Conservation (phyloP, 2,888 invertebrate species). For the Tipula helvola region DNA sequence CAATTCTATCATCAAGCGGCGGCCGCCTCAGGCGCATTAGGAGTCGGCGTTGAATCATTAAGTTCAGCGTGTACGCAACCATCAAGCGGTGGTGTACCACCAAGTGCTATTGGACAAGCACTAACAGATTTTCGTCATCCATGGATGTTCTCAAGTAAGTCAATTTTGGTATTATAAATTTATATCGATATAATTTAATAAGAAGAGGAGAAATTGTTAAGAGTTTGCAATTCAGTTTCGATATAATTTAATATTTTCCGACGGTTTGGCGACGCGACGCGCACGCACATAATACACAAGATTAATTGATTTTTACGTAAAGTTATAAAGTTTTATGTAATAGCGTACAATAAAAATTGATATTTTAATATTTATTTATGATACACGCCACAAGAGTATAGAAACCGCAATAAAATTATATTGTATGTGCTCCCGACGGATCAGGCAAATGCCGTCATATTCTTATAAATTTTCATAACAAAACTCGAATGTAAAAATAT, state of each 20-base stretch:
- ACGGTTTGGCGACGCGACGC: not conserved
- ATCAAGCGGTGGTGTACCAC: constrained; percentile 45
- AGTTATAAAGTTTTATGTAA: not conserved
- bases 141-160: constrained; percentile 56
- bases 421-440: not conserved
- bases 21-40: constrained; percentile 49
- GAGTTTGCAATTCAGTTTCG: no score
- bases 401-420: not conserved
- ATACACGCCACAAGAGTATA: no score
- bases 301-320: not conserved
- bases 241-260: no score
- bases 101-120: constrained; percentile 58
- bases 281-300: not conserved
- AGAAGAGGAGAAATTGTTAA: no score
- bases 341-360: not conserved
- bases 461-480: no score
- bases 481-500: no score
- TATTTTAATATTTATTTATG: no score
- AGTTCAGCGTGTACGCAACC: constrained; percentile 68
- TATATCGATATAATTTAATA: not conserved
- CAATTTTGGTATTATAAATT: not conserved
- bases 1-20: constrained; percentile 84
- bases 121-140: constrained; percentile 88
- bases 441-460: not conserved
- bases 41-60: constrained; percentile 63